Conservation (phyloP, 2,888 invertebrate genomes). For the Netelia virgata region DNA sequence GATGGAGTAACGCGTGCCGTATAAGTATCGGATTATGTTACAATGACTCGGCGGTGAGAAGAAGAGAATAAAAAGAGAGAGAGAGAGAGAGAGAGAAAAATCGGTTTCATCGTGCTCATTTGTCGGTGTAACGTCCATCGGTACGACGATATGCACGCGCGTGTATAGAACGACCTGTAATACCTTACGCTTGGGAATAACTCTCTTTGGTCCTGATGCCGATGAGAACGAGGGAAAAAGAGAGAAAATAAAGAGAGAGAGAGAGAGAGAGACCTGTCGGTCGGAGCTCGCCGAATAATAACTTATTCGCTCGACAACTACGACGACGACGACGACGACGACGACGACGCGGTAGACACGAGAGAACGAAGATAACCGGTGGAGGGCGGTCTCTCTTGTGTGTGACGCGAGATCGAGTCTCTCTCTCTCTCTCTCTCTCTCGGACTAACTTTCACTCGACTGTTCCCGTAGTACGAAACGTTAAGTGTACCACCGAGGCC, state of each 20-base stretch:
- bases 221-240: constrained; percentile 28
- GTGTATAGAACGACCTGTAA: constrained; percentile 33
- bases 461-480: not conserved
- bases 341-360: constrained; percentile 37
- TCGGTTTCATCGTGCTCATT: constrained; percentile 48
- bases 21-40: constrained; percentile 1
- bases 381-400: not conserved
- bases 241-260: not conserved
- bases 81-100: not conserved
- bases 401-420: constrained; percentile 49
- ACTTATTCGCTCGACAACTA: constrained; percentile 60
- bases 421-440: too few species aligned
- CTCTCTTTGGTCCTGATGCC: constrained; percentile 49
- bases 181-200: constrained; percentile 48
- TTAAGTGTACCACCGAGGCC: constrained; percentile 9
- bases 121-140: constrained; percentile 23
- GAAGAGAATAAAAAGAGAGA: not conserved
- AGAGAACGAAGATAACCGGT: not conserved
- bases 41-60: constrained; percentile 28
- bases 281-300: constrained; percentile 64
- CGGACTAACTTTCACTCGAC: constrained; percentile 54
- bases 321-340: constrained; percentile 50
- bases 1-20: not conserved
- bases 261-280: constrained; percentile 43
- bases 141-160: constrained; percentile 2